These are phyloP conservation scores for Thaumatotibia leucotreta DNA, from an alignment of 1,140 invertebrate genomes.

Conservation along the genomic window DNA sequence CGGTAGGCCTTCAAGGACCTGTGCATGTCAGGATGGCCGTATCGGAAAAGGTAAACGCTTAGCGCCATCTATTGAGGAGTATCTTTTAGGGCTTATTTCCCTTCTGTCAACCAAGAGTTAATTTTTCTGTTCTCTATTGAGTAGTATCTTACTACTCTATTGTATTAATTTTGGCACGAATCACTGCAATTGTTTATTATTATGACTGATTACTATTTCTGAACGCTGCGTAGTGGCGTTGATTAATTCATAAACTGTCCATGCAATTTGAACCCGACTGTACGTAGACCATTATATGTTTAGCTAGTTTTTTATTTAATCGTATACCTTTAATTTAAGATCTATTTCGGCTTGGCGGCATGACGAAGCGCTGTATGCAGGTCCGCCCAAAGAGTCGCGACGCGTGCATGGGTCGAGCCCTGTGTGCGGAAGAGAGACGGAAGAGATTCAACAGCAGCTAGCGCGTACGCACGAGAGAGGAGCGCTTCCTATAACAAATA, in stretches of 20 bases:
- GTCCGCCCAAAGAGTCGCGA: constrained; percentile 46
- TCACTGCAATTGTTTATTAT: too few relatives aligned
- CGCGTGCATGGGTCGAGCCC: constrained; percentile 41
- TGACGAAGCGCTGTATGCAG: constrained; percentile 42
- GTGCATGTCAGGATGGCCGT: background rate
- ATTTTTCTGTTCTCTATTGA: too few relatives aligned
- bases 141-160: too few relatives aligned
- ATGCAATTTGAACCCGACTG: too few relatives aligned
- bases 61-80: background rate
- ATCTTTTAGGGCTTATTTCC: too few relatives aligned
- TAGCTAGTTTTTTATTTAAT: background rate
- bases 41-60: background rate
- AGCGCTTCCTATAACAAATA: constrained; percentile 40
- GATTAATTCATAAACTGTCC: too few relatives aligned
- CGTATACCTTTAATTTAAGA: background rate
- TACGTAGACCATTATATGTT: constrained; percentile 39
- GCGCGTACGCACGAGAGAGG: constrained; percentile 48
- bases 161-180: too few relatives aligned
- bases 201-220: too few relatives aligned
- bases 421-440: constrained; percentile 39
- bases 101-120: too few relatives aligned
- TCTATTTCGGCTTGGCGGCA: constrained; percentile 14
- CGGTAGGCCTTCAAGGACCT: background rate
- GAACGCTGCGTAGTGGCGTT: too few relatives aligned
- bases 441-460: constrained; percentile 43